Percentiles rank a stretch among this genome's conserved stretches.
Evolutionary conservation across 2,888 invertebrate species (phyloP).

Genomic region (Torymus aiolomorphi): DNA sequence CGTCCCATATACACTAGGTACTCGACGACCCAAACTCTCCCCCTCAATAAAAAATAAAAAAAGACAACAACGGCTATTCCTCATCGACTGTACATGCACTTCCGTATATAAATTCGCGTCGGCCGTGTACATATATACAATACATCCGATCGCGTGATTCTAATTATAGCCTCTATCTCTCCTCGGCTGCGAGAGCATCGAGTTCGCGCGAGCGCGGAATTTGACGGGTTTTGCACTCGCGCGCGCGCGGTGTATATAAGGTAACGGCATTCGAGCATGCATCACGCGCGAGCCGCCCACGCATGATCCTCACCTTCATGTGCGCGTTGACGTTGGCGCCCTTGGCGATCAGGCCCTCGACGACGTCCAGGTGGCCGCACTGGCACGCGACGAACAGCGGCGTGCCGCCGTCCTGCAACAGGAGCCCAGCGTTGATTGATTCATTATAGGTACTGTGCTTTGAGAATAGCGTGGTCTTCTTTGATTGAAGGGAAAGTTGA

Average conservation of each 20-base stretch:
- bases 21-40: too few relatives aligned
- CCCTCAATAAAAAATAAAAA: too few relatives aligned
- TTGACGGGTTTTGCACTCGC: constrained; percentile 17
- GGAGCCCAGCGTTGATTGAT: too few relatives aligned
- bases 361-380: constrained; percentile 92
- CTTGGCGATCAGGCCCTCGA: constrained; percentile 87
- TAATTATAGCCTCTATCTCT: constrained; percentile 31
- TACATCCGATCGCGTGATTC: constrained; percentile 26
- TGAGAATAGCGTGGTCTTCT: not conserved
- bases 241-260: not conserved
- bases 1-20: too few relatives aligned
- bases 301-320: constrained; percentile 82
- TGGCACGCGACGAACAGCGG: constrained; percentile 95
- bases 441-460: not conserved
- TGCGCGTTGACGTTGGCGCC: constrained; percentile 89
- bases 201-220: constrained; percentile 24
- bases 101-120: too few relatives aligned
- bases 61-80: too few relatives aligned
- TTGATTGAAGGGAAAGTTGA: too few relatives aligned
- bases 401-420: constrained; percentile 92
- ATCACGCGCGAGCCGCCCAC: not conserved
- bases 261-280: constrained; percentile 51
- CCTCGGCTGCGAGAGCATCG: not conserved
- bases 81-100: too few relatives aligned
- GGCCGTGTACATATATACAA: too few relatives aligned